Conservation (phyloP, 2,113 vertebrate genomes). For the Gavialis gangeticus region DNA sequence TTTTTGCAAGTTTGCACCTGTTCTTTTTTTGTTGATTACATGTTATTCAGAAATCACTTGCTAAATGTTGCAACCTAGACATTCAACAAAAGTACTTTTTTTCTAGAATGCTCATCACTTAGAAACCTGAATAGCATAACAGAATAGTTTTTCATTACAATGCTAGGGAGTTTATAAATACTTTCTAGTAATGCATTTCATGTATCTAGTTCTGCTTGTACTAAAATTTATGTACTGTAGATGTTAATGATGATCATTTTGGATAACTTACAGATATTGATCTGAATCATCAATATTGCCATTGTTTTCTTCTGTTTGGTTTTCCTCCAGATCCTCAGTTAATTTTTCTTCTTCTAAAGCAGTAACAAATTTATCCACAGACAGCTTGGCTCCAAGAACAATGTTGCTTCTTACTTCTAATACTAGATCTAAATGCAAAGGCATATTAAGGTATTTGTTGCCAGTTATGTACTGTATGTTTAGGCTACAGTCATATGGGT, state of each 20-base stretch:
- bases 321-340: constrained; percentile 15
- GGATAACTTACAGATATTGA: constrained; percentile 60
- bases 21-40: not conserved
- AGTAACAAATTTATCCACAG: not conserved
- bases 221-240: not conserved
- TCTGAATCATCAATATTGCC: not conserved
- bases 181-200: not conserved
- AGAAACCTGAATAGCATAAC: not conserved
- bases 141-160: not conserved
- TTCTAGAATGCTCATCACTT: not conserved
- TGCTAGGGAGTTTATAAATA: not conserved
- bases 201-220: not conserved
- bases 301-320: constrained; percentile 15
- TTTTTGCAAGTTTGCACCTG: not conserved
- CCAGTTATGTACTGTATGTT: not conserved
- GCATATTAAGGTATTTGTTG: not conserved
- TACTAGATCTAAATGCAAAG: constrained; percentile 35
- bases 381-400: constrained; percentile 48
- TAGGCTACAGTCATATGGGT: not conserved
- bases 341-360: constrained; percentile 26
- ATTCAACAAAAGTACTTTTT: not conserved
- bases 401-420: constrained; percentile 50
- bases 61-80: not conserved
- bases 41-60: not conserved
- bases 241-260: not conserved